Conservation (phyloP, 2,888 invertebrate species). For the Xanthostigma xanthostigma region DNA sequence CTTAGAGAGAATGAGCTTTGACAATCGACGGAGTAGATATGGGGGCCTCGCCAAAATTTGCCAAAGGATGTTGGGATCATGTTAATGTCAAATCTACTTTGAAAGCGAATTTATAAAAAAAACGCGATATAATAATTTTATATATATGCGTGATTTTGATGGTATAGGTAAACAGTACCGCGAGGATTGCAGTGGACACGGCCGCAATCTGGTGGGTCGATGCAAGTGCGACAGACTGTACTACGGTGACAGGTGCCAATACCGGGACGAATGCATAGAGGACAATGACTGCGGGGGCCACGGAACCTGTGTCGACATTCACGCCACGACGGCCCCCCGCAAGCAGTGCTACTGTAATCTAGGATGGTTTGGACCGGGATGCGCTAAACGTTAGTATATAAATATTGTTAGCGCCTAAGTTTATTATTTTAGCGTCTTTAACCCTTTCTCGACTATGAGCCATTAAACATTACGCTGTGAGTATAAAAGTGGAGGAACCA, state of each 20-base stretch:
- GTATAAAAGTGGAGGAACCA: too few species aligned
- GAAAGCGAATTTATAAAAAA: too few species aligned
- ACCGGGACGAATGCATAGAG: slow-evolving; percentile 71
- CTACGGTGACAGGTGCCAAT: slow-evolving; percentile 75
- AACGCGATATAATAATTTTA: too few species aligned
- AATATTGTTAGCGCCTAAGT: not conserved
- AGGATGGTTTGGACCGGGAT: slow-evolving; percentile 77
- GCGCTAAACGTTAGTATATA: slow-evolving; percentile 56
- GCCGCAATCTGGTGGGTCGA: slow-evolving; percentile 59
- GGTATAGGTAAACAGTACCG: slow-evolving; percentile 54
- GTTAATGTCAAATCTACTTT: too few species aligned
- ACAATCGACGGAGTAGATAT: too few species aligned
- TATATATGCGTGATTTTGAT: too few species aligned
- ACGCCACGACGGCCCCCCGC: slow-evolving; percentile 65
- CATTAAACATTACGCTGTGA: too few species aligned
- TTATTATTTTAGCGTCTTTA: not conserved
- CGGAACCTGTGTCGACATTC: slow-evolving; percentile 71
- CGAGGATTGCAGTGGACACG: slow-evolving; percentile 75
- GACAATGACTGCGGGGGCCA: slow-evolving; percentile 75
- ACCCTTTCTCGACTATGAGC: too few species aligned
- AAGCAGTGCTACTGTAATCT: slow-evolving; percentile 80
- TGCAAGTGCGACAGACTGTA: slow-evolving; percentile 71
- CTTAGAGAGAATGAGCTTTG: too few species aligned
- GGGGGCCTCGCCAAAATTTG: too few species aligned
- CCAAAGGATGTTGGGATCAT: too few species aligned